Conservation (phyloP, 2,113 vertebrate genomes). For the Engystomops pustulosus region DNA sequence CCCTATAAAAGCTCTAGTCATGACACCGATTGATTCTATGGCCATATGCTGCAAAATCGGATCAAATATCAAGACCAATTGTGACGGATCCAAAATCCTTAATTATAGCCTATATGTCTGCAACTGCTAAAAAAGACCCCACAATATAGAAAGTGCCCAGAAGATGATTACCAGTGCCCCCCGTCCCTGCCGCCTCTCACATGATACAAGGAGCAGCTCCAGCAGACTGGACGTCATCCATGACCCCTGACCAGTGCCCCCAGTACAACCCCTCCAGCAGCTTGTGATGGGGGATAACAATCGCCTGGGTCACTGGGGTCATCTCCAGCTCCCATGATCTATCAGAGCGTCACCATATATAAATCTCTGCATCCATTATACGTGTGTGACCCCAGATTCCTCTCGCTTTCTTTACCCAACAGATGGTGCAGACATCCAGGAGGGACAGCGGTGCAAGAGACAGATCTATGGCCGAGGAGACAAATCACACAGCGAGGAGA, state of each 20-base stretch:
- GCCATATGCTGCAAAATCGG: too few species aligned
- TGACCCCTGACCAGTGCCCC: neutral
- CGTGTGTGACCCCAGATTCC: neutral
- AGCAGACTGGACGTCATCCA: neutral
- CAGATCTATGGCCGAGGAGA: neutral
- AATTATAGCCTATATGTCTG: too few species aligned
- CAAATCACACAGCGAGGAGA: neutral
- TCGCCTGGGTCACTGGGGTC: neutral
- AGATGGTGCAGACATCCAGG: neutral
- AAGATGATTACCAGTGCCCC: neutral
- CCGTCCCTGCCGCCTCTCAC: neutral
- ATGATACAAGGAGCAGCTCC: neutral
- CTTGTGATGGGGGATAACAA: neutral
- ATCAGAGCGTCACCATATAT: neutral
- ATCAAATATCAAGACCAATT: too few species aligned
- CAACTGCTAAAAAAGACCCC: neutral
- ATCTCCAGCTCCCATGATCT: neutral
- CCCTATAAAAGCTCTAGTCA: too few species aligned
- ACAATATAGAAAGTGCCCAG: neutral
- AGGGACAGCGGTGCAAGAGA: neutral
- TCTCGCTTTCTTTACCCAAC: neutral
- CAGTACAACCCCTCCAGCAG: neutral
- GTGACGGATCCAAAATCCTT: too few species aligned
- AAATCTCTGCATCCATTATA: neutral
- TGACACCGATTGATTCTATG: too few species aligned